phyloP scores from a whole-genome alignment of 2,797 vertebrate genomes.

The Chromis chromis region DNA sequence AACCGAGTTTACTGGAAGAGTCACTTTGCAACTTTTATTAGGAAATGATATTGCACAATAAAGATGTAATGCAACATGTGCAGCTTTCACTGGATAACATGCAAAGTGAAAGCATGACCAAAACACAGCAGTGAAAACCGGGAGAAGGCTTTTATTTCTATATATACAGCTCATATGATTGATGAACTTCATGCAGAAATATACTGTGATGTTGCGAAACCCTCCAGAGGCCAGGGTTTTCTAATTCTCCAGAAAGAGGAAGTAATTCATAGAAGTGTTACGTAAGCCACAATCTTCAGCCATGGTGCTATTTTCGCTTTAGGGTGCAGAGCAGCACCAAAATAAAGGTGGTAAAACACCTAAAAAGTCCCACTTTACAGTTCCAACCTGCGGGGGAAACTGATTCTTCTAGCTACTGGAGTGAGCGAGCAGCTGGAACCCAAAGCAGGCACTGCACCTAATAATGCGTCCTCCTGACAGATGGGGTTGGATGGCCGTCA shows the following conservation, averaged over 20 bases:
- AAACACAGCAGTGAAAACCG: no score
- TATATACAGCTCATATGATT: no score
- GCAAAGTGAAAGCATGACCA: not conserved
- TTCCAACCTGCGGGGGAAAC: slow-evolving; percentile 44
- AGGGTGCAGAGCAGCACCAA: no score
- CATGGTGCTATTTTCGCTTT: not conserved
- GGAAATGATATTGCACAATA: slow-evolving; percentile 23
- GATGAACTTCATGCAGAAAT: not conserved
- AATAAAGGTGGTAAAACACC: no score
- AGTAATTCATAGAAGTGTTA: slow-evolving; percentile 63
- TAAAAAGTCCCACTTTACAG: slow-evolving; percentile 19
- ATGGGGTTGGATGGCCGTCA: slow-evolving; percentile 77
- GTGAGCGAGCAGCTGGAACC: slow-evolving; percentile 68
- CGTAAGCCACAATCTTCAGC: slow-evolving; percentile 32
- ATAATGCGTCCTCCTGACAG: slow-evolving; percentile 75
- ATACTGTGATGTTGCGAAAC: slow-evolving; percentile 48
- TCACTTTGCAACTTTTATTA: slow-evolving; percentile 18
- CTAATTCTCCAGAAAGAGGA: slow-evolving; percentile 76
- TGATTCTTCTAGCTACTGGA: slow-evolving; percentile 58
- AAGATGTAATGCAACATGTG: not conserved
- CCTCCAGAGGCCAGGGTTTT: slow-evolving; percentile 37
- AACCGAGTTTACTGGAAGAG: slow-evolving; percentile 39
- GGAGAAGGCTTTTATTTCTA: no score
- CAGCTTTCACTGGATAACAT: not conserved
- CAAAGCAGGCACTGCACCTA: slow-evolving; percentile 55